A percentile compares a stretch with the other conserved stretches of the same genome.
Conservation (phyloP, 2,888 invertebrate genomes). For the Callyntrura sp. region DNA sequence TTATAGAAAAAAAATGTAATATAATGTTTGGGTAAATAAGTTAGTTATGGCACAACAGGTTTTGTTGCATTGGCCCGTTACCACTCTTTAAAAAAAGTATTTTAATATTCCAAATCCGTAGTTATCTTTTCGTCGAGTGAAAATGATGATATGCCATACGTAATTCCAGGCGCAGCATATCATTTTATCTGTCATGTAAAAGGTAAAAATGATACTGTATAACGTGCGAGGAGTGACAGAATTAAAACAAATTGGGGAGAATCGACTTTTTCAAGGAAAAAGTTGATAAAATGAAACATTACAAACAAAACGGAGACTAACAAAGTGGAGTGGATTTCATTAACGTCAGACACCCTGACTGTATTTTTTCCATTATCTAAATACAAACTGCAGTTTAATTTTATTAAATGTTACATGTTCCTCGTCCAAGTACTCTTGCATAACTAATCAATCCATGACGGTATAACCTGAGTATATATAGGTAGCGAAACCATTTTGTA, state of each 20-base stretch:
- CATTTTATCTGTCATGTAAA: slow-evolving; percentile 7
- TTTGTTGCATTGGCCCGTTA: not conserved
- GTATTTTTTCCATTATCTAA: no score
- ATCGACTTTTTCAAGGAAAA: not conserved
- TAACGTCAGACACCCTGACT: no score
- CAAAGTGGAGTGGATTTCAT: no score
- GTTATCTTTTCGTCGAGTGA: not conserved
- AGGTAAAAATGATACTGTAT: not conserved
- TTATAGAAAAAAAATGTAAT: not conserved
- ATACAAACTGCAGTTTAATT: no score
- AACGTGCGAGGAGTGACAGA: not conserved
- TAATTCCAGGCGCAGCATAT: slow-evolving; percentile 1
- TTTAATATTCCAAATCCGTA: not conserved
- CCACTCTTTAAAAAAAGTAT: not conserved
- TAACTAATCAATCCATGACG: no score
- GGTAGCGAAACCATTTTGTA: no score
- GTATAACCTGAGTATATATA: no score
- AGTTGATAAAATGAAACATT: no score
- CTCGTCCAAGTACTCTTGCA: no score
- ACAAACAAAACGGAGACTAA: no score
- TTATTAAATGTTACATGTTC: no score
- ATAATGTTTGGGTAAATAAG: not conserved
- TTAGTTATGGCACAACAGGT: not conserved
- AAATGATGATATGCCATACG: not conserved
- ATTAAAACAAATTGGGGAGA: not conserved